Conservation (phyloP, 2,888 invertebrate species). For the Mimumesa dahlbomi region DNA sequence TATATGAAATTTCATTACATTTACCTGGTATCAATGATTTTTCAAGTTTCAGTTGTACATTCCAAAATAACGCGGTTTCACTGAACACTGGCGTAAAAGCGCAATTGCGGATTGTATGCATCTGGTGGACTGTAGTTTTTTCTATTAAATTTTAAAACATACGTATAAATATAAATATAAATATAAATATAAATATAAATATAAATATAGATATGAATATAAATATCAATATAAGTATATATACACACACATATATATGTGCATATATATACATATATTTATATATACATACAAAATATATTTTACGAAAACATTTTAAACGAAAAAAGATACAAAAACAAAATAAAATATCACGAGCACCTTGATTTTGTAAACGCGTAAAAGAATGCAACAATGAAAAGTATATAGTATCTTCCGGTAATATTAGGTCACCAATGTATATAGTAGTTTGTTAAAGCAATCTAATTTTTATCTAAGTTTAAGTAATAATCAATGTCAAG, state of each 20-base stretch:
- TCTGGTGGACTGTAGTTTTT: slow-evolving; percentile 56
- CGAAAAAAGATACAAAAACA: too few relatives aligned
- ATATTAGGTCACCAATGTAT: slow-evolving; percentile 71
- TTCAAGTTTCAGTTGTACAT: too few relatives aligned
- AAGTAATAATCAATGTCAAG: slow-evolving; percentile 73
- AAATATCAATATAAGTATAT: slow-evolving; percentile 34
- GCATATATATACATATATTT: slow-evolving; percentile 17
- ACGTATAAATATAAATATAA: slow-evolving; percentile 20
- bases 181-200: slow-evolving; percentile 31
- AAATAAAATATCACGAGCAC: slow-evolving; percentile 62
- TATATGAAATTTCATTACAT: background rate
- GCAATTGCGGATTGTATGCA: background rate
- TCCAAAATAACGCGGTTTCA: slow-evolving; percentile 39
- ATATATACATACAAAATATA: slow-evolving; percentile 62
- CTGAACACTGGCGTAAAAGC: background rate
- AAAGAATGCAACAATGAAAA: slow-evolving; percentile 34
- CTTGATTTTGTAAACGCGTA: slow-evolving; percentile 55
- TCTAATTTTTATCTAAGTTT: slow-evolving; percentile 76
- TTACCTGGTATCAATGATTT: background rate
- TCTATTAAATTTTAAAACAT: slow-evolving; percentile 24
- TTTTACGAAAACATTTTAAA: slow-evolving; percentile 68
- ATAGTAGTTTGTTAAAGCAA: slow-evolving; percentile 77
- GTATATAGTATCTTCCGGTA: slow-evolving; percentile 66
- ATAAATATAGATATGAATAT: slow-evolving; percentile 36
- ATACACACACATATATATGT: slow-evolving; percentile 17